Percentiles rank a stretch among this genome's conserved stretches.
Conservation (phyloP, 2,113 vertebrate genomes). For the Myotis brandtii region DNA sequence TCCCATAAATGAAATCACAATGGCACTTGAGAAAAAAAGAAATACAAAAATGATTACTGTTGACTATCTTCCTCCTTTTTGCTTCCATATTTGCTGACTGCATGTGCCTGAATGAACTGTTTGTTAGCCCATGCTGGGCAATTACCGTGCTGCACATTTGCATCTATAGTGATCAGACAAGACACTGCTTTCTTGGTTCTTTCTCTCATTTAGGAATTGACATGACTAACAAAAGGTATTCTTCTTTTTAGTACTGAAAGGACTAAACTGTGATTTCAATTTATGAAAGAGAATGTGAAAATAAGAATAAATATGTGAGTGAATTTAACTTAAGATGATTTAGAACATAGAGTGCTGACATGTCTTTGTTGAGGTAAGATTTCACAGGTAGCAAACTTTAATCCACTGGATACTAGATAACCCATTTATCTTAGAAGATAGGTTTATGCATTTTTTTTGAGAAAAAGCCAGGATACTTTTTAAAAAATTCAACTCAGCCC, state of each 20-base stretch:
- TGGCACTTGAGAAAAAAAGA: slow-evolving; percentile 18
- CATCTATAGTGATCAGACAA: not conserved
- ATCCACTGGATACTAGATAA: slow-evolving; percentile 14
- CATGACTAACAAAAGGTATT: not conserved
- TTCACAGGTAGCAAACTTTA: not conserved
- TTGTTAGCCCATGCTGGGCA: not conserved
- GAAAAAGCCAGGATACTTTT: slow-evolving; percentile 39
- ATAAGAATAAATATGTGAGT: not conserved
- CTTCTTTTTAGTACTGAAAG: slow-evolving; percentile 27
- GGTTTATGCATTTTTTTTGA: slow-evolving; percentile 50
- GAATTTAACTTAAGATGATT: not conserved
- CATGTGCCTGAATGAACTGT: not conserved
- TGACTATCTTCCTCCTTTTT: not conserved
- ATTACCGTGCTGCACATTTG: not conserved
- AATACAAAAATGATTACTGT: not conserved
- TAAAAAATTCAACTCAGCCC: slow-evolving; percentile 62
- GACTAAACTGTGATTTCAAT: not conserved
- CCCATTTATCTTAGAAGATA: not conserved
- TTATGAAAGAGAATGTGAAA: slow-evolving; percentile 24
- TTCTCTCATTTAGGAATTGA: not conserved
- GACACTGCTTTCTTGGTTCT: not conserved
- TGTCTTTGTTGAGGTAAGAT: not conserved
- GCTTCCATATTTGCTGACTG: not conserved
- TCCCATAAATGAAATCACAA: slow-evolving; percentile 35
- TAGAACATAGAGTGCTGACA: not conserved